phyloP scores from a whole-genome alignment of 2,888 invertebrate species.

The Nomada fucata region DNA sequence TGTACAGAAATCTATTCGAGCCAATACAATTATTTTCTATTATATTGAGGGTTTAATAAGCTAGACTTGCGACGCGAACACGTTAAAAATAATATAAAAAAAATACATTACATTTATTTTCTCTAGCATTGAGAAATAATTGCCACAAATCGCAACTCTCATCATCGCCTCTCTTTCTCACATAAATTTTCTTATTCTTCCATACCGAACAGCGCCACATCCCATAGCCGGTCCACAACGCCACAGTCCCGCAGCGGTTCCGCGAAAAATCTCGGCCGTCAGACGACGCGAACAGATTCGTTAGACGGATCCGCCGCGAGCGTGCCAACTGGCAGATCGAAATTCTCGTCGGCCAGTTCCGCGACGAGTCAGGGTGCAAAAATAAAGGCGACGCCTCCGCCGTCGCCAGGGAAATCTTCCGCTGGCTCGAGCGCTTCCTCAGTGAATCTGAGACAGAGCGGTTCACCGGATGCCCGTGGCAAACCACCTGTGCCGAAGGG shows the following conservation, averaged over 20 bases:
- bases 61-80: too few relatives aligned
- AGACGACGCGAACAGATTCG: constrained; percentile 78
- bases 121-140: not conserved
- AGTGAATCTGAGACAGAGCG: constrained; percentile 76
- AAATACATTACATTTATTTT: not conserved
- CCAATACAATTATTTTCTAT: too few relatives aligned
- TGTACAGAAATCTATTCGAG: too few relatives aligned
- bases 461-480: constrained; percentile 77
- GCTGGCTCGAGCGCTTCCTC: constrained; percentile 59
- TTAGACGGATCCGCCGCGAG: constrained; percentile 76
- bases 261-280: constrained; percentile 75
- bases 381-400: constrained; percentile 75
- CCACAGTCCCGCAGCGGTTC: constrained; percentile 72
- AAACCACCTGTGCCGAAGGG: constrained; percentile 85
- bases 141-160: not conserved
- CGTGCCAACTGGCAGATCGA: constrained; percentile 81
- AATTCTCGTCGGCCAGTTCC: constrained; percentile 78
- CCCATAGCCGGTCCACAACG: constrained; percentile 66
- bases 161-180: not conserved
- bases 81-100: not conserved
- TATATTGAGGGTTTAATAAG: too few relatives aligned
- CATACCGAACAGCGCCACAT: constrained; percentile 49
- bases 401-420: constrained; percentile 71
- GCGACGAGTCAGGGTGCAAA: constrained; percentile 79
- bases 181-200: not conserved